Base-by-base conservation (phyloP, 1,140 invertebrate genomes). In the Calephelis nemesis region DNA sequence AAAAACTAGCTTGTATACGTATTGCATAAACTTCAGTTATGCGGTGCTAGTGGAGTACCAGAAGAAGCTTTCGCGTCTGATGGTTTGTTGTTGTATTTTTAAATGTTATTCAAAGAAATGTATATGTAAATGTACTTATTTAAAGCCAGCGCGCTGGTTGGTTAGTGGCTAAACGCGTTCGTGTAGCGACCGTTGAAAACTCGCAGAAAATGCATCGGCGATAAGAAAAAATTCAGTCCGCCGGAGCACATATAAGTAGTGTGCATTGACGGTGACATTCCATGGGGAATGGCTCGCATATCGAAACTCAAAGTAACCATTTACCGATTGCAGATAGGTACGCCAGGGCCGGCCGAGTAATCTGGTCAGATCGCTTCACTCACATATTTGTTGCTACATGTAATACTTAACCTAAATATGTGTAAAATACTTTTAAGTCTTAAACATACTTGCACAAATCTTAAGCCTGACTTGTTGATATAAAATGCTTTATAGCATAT, bases 181-280 rank as follows among this genome's bases (percentile, higher is more conserved):
- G 19, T 77, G 78, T 82, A 71, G 79, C 69, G 79, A 78, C 76
- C 81, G 84, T 85, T 88, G 85, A 84, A 91, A 87, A 85, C 84
- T 88, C 82, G 88, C 87, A 91, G 87, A 91, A 90, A 90, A 91
- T 91, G 85, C 84, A 87, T 83, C 74, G 82, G 76, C 83, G 87
- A 90, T 89, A 91, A 90, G 86, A 91, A 91, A 91, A 91, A 91
- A 91, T 87, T 86, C 82, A 88, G 86, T 83, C 81, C 87, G 81
- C 74, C 74, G 77, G 76, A 83, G 81, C 83, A 76, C 84, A 83
- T 84, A 85, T 85, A 88, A 88, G 85, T 87, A 83, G 82, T 76
- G 81, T 80, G 83, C 79, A 82, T 78, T 85, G 82, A 83, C 81
- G 83, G 86, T 85, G 85, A 77, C 87, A 91, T 91, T 87, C 87